Base-by-base conservation (phyloP, 2,888 invertebrate species). In the Ommatoiulus sabulosus region DNA sequence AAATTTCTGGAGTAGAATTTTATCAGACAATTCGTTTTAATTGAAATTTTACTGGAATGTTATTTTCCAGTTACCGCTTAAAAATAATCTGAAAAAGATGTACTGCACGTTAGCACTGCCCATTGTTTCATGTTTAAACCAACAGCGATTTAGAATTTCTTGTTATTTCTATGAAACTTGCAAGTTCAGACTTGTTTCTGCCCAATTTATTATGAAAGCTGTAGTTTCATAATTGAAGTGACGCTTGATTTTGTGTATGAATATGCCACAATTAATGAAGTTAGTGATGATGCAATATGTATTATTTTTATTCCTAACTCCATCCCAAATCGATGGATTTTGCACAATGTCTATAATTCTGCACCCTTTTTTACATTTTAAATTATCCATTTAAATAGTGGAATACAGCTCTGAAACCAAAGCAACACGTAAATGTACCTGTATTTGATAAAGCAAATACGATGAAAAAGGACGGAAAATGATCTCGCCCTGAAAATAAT, bases 371-470 rank as follows among this genome's bases (percentile, higher is more conserved):
- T 80, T 80, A 10, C 80, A 80, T 80, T 80, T 35, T 24, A 35
- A 80, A 43, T 35, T 63, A 63, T 80, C 80, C 80, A 80, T 80
- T 80, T 80, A 80, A 80, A 80, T 24, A 80, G 35, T 80, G 80
- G 80, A 80, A 24, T 80, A 80, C 80, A 80, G 80, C 80, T 80
- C 35, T 80, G 35, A 80, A 35, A 80, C 80, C 80, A 80, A 80
- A 80, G 80, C 80, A 80, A 35, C 20, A 72, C 35, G n/a, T 57
- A 24, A 35, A 80, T 80, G 80, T 35, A 80, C 15, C 15, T 80
- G 35, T 35, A 80, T 43, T 43, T 80, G 35, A 17, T 43, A 35
- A 80, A 80, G 80, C 35, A 80, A 80, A 4, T 80, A 8, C 80
- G 80, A 35, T 43, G 35, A 80, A 15, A 57, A 17, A 17, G n/a